Percentiles rank a stretch among this genome's conserved stretches.
Conservation (phyloP, 2,113 vertebrate species). For the Sterrhoptilus dennistouni region DNA sequence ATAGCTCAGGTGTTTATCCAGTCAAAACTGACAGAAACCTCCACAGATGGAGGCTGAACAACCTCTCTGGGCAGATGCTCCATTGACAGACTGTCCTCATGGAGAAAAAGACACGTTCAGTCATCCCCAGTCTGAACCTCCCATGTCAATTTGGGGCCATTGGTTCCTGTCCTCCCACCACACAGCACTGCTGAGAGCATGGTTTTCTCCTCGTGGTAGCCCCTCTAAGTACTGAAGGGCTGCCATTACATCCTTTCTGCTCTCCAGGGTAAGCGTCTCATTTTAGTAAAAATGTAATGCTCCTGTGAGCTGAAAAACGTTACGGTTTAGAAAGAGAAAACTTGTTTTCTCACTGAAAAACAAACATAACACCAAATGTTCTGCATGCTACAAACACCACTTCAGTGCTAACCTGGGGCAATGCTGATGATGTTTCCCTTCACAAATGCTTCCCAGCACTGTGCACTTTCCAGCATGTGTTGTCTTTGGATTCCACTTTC, state of each 20-base stretch:
- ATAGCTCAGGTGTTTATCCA: neutral
- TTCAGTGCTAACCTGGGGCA: neutral
- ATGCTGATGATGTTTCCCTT: neutral
- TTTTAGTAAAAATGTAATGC: neutral
- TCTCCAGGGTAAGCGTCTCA: neutral
- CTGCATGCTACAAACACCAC: neutral
- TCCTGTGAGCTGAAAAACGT: neutral
- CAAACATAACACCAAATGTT: accelerated
- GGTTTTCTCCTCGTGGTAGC: neutral
- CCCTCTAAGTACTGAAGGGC: neutral
- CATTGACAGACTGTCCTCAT: neutral
- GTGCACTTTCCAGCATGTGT: neutral
- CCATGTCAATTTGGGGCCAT: accelerated
- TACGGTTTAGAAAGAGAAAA: neutral
- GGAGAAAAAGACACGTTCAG: neutral
- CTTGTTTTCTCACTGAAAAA: neutral
- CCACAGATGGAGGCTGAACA: neutral
- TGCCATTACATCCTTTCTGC: neutral
- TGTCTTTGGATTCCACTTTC: neutral
- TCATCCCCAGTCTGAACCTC: neutral
- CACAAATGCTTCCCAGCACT: neutral
- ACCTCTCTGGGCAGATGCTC: neutral
- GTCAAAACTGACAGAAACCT: neutral
- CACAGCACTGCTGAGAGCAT: accelerated
- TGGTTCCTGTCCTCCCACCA: neutral